Conservation (phyloP, 53 echinoderm and acorn worm genomes). For the Apostichopus leukothele region DNA sequence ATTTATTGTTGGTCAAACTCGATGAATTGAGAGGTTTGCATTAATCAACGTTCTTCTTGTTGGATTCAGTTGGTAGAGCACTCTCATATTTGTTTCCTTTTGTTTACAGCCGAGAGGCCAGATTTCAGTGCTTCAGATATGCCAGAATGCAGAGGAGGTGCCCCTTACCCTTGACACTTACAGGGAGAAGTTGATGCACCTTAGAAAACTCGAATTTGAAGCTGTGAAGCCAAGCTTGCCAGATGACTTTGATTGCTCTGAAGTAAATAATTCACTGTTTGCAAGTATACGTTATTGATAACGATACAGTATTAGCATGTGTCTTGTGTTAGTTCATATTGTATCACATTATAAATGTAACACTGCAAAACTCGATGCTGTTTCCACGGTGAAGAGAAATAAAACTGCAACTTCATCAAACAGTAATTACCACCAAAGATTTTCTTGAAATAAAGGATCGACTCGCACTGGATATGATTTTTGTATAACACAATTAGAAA, state of each 20-base stretch:
- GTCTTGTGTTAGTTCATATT: not conserved
- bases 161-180: constrained; percentile 76
- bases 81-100: not conserved
- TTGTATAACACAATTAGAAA: too few relatives aligned
- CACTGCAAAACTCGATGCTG: too few relatives aligned
- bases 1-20: too few relatives aligned
- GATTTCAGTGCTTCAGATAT: constrained; percentile 74
- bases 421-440: too few relatives aligned
- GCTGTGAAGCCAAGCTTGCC: constrained; percentile 67
- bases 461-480: too few relatives aligned
- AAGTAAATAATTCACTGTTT: constrained; percentile 37
- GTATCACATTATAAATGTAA: not conserved
- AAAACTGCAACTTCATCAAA: too few relatives aligned
- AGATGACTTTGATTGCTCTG: constrained; percentile 49
- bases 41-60: too few relatives aligned
- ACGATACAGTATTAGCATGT: not conserved
- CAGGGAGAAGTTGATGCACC: constrained; percentile 77
- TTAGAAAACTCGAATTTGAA: constrained; percentile 64
- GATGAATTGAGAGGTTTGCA: too few relatives aligned
- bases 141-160: constrained; percentile 77
- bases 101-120: constrained; percentile 61
- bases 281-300: not conserved
- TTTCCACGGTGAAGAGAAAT: too few relatives aligned
- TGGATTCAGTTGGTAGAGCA: too few relatives aligned
- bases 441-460: too few relatives aligned